Evolutionary conservation across 2,113 vertebrate genomes (phyloP), one percentile per base, ranked within the genome.

Genomic region (Spizaetus ornatus): DNA sequence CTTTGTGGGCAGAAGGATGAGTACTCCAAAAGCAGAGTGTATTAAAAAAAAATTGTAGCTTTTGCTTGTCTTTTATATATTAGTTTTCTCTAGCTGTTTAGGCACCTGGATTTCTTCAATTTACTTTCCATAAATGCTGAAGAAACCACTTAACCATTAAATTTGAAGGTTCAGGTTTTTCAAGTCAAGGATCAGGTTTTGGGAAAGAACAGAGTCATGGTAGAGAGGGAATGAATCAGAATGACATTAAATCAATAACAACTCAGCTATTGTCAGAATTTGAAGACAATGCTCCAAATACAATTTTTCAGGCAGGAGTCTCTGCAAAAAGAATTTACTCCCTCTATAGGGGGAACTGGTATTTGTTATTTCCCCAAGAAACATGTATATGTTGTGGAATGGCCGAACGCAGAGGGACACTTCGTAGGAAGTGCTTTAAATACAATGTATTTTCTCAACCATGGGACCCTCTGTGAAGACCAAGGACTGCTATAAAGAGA

Each of bases 191-290:
- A 53, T 72, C 93, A 23, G 67, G 84, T 47, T 97, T 97, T 85
- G 79, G 72, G 67, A 94, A 69, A 85, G 97, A 98, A 18, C 43
- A 56, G 10, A 52, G 26, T 47, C 88, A 74, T 27, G 86, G 95
- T 31, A 98, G 97, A 86, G 98, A 97, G 91, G 58, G 65, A 34
- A 82, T 95, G 31, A 98, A 93, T 93, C 94, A 98, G 92, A 99
- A 99, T 95, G 98, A 98, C 98, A 98, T 99, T 83, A 99, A 99
- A 92, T 99, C 97, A 40, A 98, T 99, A 98, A 98, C 98, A 38
- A 98, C 95, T 50, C 98, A 98, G 74, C 86, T 99, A 14, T 97
- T 98, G 74, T 99, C 98, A 85, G 99, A 99, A 96, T 98, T 99
- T 93, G 99, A 99, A 97, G 98, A 99, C 79, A 98, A 55, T 92